Percentiles rank a stretch among this genome's conserved stretches.
These are phyloP conservation scores for Macrosiphum euphorbiae DNA, from an alignment of 2,888 invertebrate species.

Conservation along the genomic window DNA sequence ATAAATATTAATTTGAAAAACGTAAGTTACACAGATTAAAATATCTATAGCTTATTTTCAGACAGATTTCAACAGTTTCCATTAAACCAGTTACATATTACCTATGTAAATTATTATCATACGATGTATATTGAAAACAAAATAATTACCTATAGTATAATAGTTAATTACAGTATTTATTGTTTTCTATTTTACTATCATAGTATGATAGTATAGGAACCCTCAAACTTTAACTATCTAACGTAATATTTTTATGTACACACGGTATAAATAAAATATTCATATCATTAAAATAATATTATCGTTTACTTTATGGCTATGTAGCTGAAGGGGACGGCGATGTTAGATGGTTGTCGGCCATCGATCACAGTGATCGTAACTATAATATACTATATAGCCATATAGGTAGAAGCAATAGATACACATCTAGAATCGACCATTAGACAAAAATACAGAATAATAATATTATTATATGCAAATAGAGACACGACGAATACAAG, in stretches of 20 bases:
- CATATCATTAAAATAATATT: background rate
- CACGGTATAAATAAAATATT: background rate
- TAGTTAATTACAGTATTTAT: background rate
- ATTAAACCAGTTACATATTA: no score
- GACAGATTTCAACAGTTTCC: no score
- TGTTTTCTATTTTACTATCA: background rate
- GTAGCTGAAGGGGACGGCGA: background rate
- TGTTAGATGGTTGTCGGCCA: background rate
- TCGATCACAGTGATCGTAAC: background rate
- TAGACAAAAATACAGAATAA: background rate
- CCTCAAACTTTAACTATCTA: background rate
- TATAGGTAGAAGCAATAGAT: background rate
- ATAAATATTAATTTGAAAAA: no score
- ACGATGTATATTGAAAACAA: no score
- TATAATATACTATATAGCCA: no score
- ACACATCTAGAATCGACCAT: background rate
- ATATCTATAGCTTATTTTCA: no score
- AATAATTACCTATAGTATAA: no score
- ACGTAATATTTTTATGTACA: background rate
- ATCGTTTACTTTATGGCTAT: background rate
- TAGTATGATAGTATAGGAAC: background rate
- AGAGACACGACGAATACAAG: background rate
- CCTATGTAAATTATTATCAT: no score
- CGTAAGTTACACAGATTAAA: no score
- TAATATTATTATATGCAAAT: background rate